Percentiles rank a stretch among this genome's conserved stretches.
Evolutionary conservation across 1,140 invertebrate species (phyloP).

Genomic region (Physella acuta): DNA sequence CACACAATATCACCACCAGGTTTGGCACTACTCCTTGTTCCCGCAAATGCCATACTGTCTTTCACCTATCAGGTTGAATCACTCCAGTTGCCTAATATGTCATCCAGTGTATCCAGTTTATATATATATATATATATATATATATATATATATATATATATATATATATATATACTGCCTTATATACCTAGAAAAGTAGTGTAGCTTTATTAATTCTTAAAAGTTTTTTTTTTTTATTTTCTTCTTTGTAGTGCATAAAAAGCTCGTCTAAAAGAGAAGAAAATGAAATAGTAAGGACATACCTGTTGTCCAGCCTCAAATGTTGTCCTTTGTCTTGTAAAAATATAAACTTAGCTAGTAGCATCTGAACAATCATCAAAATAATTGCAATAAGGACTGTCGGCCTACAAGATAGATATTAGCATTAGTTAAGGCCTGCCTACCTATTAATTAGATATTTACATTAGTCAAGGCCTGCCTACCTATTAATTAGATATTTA

Average conservation of each 20-base stretch:
- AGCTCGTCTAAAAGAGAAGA: no score
- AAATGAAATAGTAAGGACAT: no score
- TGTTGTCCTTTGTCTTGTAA: background rate
- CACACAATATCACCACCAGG: no score
- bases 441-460: background rate
- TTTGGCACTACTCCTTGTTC: no score
- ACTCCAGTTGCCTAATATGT: no score
- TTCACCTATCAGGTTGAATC: no score
- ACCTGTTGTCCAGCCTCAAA: slow-evolving; percentile 14
- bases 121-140: background rate
- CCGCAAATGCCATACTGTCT: no score
- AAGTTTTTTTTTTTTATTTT: background rate
- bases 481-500: background rate
- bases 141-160: background rate
- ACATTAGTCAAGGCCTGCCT: background rate
- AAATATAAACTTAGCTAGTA: slow-evolving; percentile 7
- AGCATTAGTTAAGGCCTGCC: background rate
- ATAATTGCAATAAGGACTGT: background rate
- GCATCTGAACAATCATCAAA: background rate
- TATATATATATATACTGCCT: background rate
- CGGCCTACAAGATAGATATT: background rate
- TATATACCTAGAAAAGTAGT: background rate
- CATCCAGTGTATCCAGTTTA: no score
- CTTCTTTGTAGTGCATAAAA: background rate
- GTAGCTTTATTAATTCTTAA: background rate